phyloP scores from a whole-genome alignment of 2,113 vertebrate species.

The Silurus meridionalis region DNA sequence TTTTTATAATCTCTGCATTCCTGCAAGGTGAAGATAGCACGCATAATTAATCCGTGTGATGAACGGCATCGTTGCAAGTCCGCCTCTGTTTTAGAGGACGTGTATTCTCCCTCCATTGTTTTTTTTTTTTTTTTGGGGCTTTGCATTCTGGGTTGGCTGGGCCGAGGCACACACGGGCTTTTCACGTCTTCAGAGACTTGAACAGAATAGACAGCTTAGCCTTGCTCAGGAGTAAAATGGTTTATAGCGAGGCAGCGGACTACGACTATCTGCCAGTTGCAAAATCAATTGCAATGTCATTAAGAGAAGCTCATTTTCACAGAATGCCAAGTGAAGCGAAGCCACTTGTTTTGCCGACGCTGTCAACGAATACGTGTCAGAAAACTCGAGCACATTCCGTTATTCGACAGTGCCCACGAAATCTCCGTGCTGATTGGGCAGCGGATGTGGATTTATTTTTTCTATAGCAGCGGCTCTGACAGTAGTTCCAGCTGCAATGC shows the following conservation, averaged over 20 bases:
- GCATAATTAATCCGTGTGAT: conserved; percentile 71
- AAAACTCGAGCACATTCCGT: neutral
- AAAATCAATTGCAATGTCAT: conserved; percentile 78
- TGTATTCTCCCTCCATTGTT: conserved; percentile 40
- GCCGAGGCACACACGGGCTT: neutral
- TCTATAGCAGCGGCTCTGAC: neutral
- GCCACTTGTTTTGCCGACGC: conserved; percentile 28
- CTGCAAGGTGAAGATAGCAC: conserved; percentile 69
- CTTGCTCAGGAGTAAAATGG: conserved; percentile 54
- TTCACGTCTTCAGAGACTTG: neutral
- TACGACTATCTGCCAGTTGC: conserved; percentile 64
- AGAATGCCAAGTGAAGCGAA: conserved; percentile 62
- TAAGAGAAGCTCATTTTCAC: conserved; percentile 73
- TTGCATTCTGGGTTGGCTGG: conserved; percentile 18
- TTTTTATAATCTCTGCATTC: conserved; percentile 67
- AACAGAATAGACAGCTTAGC: conserved; percentile 22
- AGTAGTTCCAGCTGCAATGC: neutral
- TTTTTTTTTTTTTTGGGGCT: conserved; percentile 2
- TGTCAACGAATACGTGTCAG: neutral
- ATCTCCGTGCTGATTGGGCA: neutral
- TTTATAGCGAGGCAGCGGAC: conserved; percentile 70
- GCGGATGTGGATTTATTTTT: neutral
- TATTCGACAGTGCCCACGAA: neutral
- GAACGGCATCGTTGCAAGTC: conserved; percentile 57
- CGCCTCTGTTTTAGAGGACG: conserved; percentile 35